Evolutionary conservation across 2,113 vertebrate genomes (phyloP).

Genomic region (Sylvilagus bachmani): DNA sequence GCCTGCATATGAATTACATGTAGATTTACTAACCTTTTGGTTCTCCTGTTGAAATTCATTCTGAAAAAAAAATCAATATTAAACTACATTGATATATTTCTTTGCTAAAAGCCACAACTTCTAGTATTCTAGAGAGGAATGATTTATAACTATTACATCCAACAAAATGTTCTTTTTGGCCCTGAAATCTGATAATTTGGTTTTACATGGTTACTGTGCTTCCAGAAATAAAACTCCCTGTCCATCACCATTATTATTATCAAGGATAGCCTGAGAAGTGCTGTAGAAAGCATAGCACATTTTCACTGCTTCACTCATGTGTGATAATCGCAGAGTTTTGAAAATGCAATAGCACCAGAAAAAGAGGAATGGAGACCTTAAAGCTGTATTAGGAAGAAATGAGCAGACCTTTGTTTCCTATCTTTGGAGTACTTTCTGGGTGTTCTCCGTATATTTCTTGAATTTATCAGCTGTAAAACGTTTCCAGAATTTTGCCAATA

Average conservation of each 20-base stretch:
- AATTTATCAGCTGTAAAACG: constrained; percentile 73
- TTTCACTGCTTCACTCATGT: constrained; percentile 49
- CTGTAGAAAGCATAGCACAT: constrained; percentile 37
- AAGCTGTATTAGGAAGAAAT: constrained; percentile 18
- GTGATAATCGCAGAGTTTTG: constrained; percentile 65
- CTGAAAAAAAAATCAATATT: constrained; percentile 68
- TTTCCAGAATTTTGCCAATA: constrained; percentile 58
- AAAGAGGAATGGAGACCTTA: constrained; percentile 69
- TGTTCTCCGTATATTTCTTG: constrained; percentile 51
- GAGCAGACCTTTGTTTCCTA: constrained; percentile 56
- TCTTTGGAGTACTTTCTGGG: constrained; percentile 43
- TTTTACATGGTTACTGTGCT: constrained; percentile 75
- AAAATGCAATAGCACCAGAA: constrained; percentile 52
- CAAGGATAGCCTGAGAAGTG: constrained; percentile 67
- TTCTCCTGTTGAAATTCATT: constrained; percentile 64
- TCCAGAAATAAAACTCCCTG: constrained; percentile 79
- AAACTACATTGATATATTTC: constrained; percentile 77
- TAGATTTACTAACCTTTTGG: constrained; percentile 28
- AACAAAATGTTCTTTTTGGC: constrained; percentile 78
- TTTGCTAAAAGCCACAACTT: constrained; percentile 80
- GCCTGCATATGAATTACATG: constrained; percentile 46
- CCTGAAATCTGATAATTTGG: constrained; percentile 81
- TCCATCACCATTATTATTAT: constrained; percentile 74
- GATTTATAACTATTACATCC: constrained; percentile 75
- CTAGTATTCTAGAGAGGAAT: constrained; percentile 62